phyloP scores from a whole-genome alignment of 2,797 vertebrate genomes.

The Pseudomugil gertrudae region DNA sequence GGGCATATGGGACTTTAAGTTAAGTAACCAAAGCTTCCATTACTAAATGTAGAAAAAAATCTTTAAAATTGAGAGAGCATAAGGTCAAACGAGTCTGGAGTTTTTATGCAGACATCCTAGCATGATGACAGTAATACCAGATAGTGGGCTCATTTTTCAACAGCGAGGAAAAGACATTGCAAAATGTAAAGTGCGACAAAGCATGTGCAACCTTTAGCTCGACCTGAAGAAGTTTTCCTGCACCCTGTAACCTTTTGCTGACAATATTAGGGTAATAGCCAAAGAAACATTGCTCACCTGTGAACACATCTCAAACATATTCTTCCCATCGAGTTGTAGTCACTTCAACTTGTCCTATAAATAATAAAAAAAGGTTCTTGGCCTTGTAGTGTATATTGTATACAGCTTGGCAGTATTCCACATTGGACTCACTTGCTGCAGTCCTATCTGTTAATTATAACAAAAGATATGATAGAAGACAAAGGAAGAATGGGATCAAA shows the following conservation, averaged over 20 bases:
- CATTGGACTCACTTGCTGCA: conserved; percentile 54
- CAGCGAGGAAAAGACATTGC: not conserved
- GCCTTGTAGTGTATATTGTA: conserved; percentile 45
- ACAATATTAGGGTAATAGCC: conserved; percentile 44
- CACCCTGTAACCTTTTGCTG: conserved; percentile 51
- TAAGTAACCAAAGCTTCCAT: not conserved
- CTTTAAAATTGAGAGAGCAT: conserved; percentile 17
- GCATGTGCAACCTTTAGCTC: conserved; percentile 60
- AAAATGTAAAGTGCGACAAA: conserved; percentile 31
- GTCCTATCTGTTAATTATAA: conserved; percentile 66
- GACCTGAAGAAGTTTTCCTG: conserved; percentile 31
- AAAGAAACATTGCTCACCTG: conserved; percentile 45
- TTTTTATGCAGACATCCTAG: conserved; percentile 32
- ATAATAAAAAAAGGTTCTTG: conserved; percentile 5
- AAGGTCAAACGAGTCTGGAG: conserved; percentile 21
- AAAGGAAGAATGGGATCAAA: not conserved
- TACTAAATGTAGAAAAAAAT: conserved; percentile 3
- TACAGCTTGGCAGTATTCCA: conserved; percentile 48
- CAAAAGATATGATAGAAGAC: conserved; percentile 21
- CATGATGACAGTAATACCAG: conserved; percentile 24
- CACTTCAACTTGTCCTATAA: not conserved
- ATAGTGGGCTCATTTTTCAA: conserved; percentile 8
- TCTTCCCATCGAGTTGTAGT: conserved; percentile 6
- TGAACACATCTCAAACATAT: conserved; percentile 26
- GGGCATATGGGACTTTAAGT: not conserved